Evolutionary conservation across 2,888 invertebrate species (phyloP), one percentile per base, ranked within the genome.

Genomic region (Caenorhabditis plicata): DNA sequence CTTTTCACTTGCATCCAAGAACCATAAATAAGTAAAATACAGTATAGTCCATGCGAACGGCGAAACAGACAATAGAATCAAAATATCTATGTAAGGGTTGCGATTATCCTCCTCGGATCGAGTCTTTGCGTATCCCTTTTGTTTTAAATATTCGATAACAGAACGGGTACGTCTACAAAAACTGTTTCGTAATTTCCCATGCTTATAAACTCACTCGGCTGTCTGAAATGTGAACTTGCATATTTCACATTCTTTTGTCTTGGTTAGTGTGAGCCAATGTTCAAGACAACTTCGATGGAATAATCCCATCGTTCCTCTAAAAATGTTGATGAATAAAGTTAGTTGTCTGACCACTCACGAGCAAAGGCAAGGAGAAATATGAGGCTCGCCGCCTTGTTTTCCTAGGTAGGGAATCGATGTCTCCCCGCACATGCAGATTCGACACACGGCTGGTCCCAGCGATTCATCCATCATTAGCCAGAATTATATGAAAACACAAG

Each of bases 211-310:
- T 33, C 15, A 86, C 26, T 88, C 85, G 69, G 85, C 84, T 0
- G 88, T 87, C n/a, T 84, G 81, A 75, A 88, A 89, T 43, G 85
- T 82, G 40, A 87, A 86, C 19, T 87, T 87, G 80, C 90, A 90
- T 19, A 90, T 84, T 79, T 90, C 89, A 78, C 90, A 90, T 56
- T 87, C 86, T 26, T 88, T 88, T 1, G 88, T 87, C 78, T 88
- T 88, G 2, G 88, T 88, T 3, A 84, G 78, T 19, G 85, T 84
- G 32, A 89, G 83, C 89, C 89, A 90, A 45, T 86, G 85, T 81
- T 89, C 89, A 69, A 89, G 82, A 78, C 89, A 90, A 53, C 86
- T 85, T 2, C 88, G 85, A 81, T 89, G 89, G 9, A 89, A 87
- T 48, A 87, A 85, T 0, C 88, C 89, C 66, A 89, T 87, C 2